phyloP scores from a whole-genome alignment of 2,797 vertebrate genomes.

The Zenarchopterus dispar region DNA sequence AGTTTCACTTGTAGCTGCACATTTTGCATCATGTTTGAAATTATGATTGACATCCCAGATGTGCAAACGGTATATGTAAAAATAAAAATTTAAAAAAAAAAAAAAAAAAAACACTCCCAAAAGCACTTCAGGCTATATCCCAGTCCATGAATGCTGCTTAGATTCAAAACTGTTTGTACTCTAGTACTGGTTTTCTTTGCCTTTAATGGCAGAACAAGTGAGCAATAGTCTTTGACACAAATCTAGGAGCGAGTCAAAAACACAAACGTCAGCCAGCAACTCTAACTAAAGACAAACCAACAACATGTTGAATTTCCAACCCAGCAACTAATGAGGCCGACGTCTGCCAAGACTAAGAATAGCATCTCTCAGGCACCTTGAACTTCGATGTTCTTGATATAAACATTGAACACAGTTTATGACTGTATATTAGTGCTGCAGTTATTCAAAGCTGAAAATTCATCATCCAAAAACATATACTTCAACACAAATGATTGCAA shows the following conservation, averaged over 20 bases:
- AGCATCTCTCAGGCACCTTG: slow-evolving; percentile 24
- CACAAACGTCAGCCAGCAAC: slow-evolving; percentile 4
- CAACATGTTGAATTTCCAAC: slow-evolving; percentile 34
- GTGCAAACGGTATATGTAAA: background rate
- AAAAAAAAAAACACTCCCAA: no score
- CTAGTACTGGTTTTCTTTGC: background rate
- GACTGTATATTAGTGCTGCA: no score
- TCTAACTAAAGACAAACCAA: slow-evolving; percentile 16
- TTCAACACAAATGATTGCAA: background rate
- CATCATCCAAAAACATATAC: background rate
- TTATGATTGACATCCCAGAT: background rate
- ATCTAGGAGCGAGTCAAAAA: slow-evolving; percentile 33
- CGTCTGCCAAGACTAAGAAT: slow-evolving; percentile 36
- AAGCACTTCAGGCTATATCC: no score
- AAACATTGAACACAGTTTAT: slow-evolving; percentile 10
- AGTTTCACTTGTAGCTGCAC: background rate
- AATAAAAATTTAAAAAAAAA: no score
- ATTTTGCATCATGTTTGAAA: slow-evolving; percentile 41
- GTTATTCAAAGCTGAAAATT: background rate
- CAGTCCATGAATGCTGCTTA: slow-evolving; percentile 2
- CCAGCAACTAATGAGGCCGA: slow-evolving; percentile 35
- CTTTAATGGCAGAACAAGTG: slow-evolving; percentile 3
- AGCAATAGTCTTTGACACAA: background rate
- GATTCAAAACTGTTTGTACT: background rate
- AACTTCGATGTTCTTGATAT: slow-evolving; percentile 6